Percentiles rank a stretch among this genome's conserved stretches.
phyloP scores from a whole-genome alignment of 2,113 vertebrate species.

The Opisthocomus hoazin region DNA sequence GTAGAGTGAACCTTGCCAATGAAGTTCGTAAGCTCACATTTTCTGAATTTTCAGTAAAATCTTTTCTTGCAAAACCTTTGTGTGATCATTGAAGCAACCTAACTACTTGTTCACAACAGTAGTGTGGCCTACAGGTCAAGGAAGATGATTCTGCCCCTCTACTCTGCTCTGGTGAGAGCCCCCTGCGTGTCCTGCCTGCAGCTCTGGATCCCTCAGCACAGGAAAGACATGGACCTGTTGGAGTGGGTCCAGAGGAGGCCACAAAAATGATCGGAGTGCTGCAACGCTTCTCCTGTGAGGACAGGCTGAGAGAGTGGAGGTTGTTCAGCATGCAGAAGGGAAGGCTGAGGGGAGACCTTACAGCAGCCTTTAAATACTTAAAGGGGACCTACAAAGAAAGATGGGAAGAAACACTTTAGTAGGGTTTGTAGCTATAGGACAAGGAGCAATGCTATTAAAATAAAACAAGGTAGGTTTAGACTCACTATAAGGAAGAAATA shows the following conservation, averaged over 20 bases:
- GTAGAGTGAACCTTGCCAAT: too few relatives aligned
- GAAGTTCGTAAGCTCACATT: too few relatives aligned
- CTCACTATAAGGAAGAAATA: too few relatives aligned
- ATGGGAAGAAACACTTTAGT: fast-evolving
- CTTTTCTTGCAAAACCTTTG: too few relatives aligned
- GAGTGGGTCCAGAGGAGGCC: background rate
- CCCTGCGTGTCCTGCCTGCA: background rate
- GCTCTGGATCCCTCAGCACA: too few relatives aligned
- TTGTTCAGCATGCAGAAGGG: background rate
- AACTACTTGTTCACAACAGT: too few relatives aligned
- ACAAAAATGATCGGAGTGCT: background rate
- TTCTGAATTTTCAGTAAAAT: too few relatives aligned
- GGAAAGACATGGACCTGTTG: background rate
- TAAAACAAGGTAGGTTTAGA: background rate
- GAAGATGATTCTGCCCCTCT: background rate
- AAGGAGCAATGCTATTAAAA: background rate
- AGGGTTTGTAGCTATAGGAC: fast-evolving
- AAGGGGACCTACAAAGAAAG: background rate
- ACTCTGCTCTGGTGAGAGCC: background rate
- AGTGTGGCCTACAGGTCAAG: background rate
- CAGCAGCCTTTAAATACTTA: fast-evolving
- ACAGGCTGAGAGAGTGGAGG: background rate
- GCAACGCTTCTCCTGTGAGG: background rate
- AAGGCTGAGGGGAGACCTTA: fast-evolving
- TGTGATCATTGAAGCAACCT: too few relatives aligned